Percentiles rank a stretch among this genome's conserved stretches.
Evolutionary conservation across 1,140 invertebrate genomes (phyloP).

Genomic region (Pinna nobilis): DNA sequence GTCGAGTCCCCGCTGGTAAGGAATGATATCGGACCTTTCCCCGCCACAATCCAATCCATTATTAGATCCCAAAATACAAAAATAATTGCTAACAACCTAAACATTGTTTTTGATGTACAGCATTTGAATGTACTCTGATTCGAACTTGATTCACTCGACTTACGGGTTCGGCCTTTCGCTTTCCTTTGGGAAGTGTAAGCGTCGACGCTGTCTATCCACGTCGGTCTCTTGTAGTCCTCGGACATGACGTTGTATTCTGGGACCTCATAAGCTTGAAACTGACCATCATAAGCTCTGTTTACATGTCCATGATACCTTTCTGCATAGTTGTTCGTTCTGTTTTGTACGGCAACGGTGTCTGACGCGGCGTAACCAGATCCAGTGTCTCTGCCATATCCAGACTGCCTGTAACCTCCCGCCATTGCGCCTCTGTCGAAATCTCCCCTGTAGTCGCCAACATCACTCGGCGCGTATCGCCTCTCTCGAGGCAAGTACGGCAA

Average conservation of each 20-base stretch:
- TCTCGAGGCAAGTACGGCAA: neutral
- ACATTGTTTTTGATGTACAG: neutral
- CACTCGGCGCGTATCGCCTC: neutral
- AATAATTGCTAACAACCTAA: conserved; percentile 14
- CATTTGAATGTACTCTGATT: neutral
- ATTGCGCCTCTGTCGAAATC: neutral
- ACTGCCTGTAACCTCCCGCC: neutral
- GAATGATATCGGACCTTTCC: neutral
- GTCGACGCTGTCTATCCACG: conserved; percentile 3
- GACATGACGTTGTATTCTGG: neutral
- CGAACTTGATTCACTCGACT: neutral
- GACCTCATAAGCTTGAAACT: neutral
- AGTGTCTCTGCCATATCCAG: neutral
- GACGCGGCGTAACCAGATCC: neutral
- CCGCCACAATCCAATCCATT: conserved; percentile 33
- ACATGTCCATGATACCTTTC: neutral
- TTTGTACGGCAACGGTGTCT: neutral
- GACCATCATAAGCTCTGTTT: neutral
- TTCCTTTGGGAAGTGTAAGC: neutral
- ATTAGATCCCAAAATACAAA: conserved; percentile 33
- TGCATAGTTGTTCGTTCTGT: conserved; percentile 3
- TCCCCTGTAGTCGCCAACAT: neutral
- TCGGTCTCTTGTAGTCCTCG: neutral
- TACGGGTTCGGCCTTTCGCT: neutral
- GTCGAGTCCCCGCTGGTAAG: neutral